Evolutionary conservation across 2,888 invertebrate genomes (phyloP).

Genomic region (Argyresthia goedartella): DNA sequence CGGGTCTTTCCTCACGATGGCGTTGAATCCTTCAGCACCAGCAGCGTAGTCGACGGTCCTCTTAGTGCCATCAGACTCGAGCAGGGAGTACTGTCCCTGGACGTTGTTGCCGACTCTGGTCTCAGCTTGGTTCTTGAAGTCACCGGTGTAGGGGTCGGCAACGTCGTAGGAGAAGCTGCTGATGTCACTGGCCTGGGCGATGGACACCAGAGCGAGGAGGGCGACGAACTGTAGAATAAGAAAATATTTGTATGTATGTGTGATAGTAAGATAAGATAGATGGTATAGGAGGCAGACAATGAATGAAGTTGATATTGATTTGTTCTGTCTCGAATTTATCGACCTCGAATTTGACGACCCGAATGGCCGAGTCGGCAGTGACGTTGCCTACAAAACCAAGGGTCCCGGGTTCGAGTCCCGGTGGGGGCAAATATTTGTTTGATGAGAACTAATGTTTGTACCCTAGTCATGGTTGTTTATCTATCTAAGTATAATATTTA

Average conservation of each 20-base stretch:
- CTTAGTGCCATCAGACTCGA: constrained; percentile 64
- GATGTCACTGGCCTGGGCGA: constrained; percentile 23
- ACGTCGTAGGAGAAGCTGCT: constrained; percentile 67
- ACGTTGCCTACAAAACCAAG: too few relatives aligned
- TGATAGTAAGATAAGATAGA: not conserved
- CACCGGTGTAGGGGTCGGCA: constrained; percentile 69
- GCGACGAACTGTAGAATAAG: constrained; percentile 31
- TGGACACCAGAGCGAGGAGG: constrained; percentile 34
- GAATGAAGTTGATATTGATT: too few relatives aligned
- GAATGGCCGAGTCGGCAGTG: too few relatives aligned
- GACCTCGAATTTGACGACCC: too few relatives aligned
- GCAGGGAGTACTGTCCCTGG: constrained; percentile 64
- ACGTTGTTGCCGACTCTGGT: constrained; percentile 60
- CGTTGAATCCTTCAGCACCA: constrained; percentile 67
- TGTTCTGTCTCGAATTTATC: too few relatives aligned
- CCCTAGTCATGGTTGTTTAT: too few relatives aligned
- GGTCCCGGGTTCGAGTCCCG: too few relatives aligned
- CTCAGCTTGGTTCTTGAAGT: constrained; percentile 67
- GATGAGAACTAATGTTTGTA: too few relatives aligned
- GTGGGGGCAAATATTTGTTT: too few relatives aligned
- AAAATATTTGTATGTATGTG: not conserved
- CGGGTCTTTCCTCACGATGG: constrained; percentile 65
- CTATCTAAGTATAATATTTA: too few relatives aligned
- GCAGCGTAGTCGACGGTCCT: constrained; percentile 71
- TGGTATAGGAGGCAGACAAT: too few relatives aligned